Evolutionary conservation across 2,888 invertebrate genomes (phyloP).

Genomic region (Spilosoma lubricipeda): DNA sequence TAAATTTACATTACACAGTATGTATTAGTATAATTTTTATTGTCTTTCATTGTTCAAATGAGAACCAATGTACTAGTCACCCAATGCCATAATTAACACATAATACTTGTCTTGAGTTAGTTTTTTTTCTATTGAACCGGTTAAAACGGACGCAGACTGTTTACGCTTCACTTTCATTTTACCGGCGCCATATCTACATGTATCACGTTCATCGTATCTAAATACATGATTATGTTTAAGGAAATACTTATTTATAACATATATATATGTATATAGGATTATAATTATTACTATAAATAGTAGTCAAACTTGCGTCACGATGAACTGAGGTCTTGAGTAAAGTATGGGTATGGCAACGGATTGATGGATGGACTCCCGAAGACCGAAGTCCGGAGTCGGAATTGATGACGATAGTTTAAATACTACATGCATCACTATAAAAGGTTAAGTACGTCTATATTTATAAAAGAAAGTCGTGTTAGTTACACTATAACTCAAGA

Average conservation of each 20-base stretch:
- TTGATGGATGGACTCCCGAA: too few relatives aligned
- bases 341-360: too few relatives aligned
- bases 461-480: too few relatives aligned
- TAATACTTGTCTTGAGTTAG: slow-evolving; percentile 15
- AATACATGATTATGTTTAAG: background rate
- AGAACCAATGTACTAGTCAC: slow-evolving; percentile 6
- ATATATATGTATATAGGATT: background rate
- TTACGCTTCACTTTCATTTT: slow-evolving; percentile 35
- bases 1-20: background rate
- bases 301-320: too few relatives aligned
- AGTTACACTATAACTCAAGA: too few relatives aligned
- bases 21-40: background rate
- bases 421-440: too few relatives aligned
- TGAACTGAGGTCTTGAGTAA: too few relatives aligned
- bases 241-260: background rate
- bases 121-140: slow-evolving; percentile 32
- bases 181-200: slow-evolving; percentile 6
- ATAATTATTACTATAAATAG: background rate
- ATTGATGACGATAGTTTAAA: too few relatives aligned
- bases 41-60: background rate
- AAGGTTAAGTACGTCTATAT: too few relatives aligned
- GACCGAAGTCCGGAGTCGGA: too few relatives aligned
- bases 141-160: slow-evolving; percentile 21
- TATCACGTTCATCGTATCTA: background rate
- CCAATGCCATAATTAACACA: slow-evolving; percentile 38